These are phyloP conservation scores for Nothura maculosa DNA, from an alignment of 2,797 vertebrate genomes.

Conservation along the genomic window DNA sequence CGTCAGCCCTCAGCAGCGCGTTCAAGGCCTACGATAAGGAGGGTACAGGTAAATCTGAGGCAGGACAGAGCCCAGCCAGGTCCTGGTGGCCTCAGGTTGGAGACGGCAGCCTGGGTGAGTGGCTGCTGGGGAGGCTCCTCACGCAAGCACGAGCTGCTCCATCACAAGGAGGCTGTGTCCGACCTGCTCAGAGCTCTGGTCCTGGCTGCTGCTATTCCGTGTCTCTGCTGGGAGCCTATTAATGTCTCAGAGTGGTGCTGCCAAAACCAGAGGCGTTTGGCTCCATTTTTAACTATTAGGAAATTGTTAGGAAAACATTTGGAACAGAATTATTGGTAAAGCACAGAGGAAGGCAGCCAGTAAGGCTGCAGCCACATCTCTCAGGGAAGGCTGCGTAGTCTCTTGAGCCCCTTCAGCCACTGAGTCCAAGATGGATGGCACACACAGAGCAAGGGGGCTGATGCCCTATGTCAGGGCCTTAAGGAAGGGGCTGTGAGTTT, in stretches of 20 bases:
- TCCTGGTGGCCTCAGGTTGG: not conserved
- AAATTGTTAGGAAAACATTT: not conserved
- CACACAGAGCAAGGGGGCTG: accelerated
- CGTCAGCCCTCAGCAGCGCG: slow-evolving; percentile 86
- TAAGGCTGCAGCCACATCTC: accelerated
- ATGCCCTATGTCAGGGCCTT: not conserved
- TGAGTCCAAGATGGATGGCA: not conserved
- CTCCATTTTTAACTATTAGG: not conserved
- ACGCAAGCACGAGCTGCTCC: accelerated
- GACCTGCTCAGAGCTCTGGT: not conserved
- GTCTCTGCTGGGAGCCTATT: not conserved
- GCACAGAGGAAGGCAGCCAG: not conserved
- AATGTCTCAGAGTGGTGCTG: not conserved
- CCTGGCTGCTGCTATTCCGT: not conserved
- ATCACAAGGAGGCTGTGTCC: not conserved
- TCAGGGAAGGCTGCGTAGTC: not conserved
- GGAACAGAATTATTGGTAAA: not conserved
- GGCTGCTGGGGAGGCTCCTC: not conserved
- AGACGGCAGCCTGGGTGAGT: accelerated
- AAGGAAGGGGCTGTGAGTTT: not conserved
- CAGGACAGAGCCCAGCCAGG: accelerated
- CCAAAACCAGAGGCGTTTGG: not conserved
- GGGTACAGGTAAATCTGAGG: slow-evolving; percentile 82
- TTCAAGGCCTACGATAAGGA: slow-evolving; percentile 86
- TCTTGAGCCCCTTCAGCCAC: not conserved